Base-by-base conservation (phyloP, 1,140 invertebrate species). In the Pachypsylla venusta region DNA sequence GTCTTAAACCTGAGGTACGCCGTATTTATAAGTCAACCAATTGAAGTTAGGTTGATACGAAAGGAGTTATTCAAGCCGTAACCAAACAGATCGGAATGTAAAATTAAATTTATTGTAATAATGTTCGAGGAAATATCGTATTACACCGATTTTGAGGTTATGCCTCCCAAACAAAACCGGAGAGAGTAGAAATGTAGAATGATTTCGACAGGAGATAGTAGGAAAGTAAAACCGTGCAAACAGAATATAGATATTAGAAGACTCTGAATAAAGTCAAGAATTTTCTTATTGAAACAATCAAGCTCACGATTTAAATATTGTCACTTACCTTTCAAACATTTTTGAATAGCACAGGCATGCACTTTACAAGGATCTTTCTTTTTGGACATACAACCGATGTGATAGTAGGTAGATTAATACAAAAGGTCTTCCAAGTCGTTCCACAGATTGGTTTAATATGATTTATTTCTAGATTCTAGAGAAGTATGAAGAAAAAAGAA, bases 321-420 rank as follows among this genome's bases (percentile, higher is more conserved):
- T 63, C 65, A 75, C 71, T 76, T 73, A 87, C 85, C 80, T 73
- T 76, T 74, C 61, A 89, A 77, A 70, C 85, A 89, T 65, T 75
- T 78, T 74, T 88, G 85, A 64, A 88, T 81, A 64, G 77, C 79
- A 70, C 85, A 88, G 53, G 85, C 84, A 64, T 77, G 77, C 67
- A 68, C 69, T 73, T 88, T 87, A 68, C 85, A 88, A 10, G 84
- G 84, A 75, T 88, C 85, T 65, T 48, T 48, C 16, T 19, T 48
- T n/a, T 4, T 48, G 16, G 42, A 48, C 42, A 48, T 48, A 48
- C 42, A 48, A n/a, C n/a, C n/a, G n/a, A n/a, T n/a, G n/a, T n/a
- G n/a, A n/a, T n/a, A n/a, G n/a, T n/a, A n/a, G n/a, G n/a, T n/a
- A n/a, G n/a, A n/a, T n/a, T n/a, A n/a, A n/a, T n/a, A n/a, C n/a